Conservation (phyloP, 2,888 invertebrate species). For the Ormyrus rosae region DNA sequence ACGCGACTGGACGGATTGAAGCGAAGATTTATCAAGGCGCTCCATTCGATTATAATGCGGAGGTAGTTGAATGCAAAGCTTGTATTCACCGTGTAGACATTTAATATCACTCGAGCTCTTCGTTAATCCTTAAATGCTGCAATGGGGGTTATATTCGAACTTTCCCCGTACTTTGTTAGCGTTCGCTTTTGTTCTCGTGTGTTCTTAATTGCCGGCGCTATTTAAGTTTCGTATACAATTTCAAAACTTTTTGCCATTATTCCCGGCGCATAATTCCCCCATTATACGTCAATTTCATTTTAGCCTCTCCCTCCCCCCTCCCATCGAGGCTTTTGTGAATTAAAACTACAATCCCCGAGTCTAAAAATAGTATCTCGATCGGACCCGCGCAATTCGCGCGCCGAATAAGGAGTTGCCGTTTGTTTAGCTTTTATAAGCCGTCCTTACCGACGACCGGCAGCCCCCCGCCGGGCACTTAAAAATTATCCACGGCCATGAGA, state of each 20-base stretch:
- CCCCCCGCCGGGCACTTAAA: too few relatives aligned
- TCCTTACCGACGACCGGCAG: too few relatives aligned
- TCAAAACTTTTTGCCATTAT: not conserved
- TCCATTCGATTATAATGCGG: constrained; percentile 3
- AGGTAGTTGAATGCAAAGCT: not conserved
- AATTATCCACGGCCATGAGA: too few relatives aligned
- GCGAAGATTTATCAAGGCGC: not conserved
- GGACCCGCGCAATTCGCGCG: too few relatives aligned
- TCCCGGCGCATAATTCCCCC: not conserved
- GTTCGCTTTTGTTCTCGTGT: constrained; percentile 13
- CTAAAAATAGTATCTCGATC: too few relatives aligned
- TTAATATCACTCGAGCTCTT: constrained; percentile 7
- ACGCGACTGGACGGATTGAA: too few relatives aligned
- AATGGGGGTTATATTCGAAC: not conserved
- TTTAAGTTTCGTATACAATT: constrained; percentile 2
- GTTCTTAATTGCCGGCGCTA: constrained; percentile 8
- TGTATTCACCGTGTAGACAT: constrained; percentile 5
- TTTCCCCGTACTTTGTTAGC: constrained; percentile 13
- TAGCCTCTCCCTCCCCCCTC: too few relatives aligned
- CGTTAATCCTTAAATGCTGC: not conserved
- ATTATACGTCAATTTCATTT: too few relatives aligned
- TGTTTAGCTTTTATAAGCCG: too few relatives aligned
- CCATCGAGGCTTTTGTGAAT: too few relatives aligned
- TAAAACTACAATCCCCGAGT: too few relatives aligned
- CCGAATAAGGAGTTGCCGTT: too few relatives aligned